Evolutionary conservation across 2,888 invertebrate species (phyloP).

Genomic region (Ptilodon capucinus): DNA sequence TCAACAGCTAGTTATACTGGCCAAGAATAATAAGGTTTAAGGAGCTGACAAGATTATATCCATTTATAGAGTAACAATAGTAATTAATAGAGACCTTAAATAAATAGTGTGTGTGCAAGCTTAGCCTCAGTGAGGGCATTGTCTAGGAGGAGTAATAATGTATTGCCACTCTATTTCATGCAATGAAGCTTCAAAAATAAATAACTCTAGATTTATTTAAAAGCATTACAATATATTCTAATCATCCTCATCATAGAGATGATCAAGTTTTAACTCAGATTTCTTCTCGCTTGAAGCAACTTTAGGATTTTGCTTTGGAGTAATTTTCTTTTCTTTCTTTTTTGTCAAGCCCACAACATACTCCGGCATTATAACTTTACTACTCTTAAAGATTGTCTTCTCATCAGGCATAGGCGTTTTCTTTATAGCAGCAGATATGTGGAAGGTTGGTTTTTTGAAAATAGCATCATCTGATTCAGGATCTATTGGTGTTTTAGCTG

Average conservation of each 20-base stretch:
- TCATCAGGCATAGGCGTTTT: conserved; percentile 39
- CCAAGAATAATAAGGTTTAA: no score
- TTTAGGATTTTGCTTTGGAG: conserved; percentile 27
- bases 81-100: no score
- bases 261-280: conserved; percentile 68
- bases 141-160: no score
- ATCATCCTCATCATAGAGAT: conserved; percentile 71
- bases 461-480: conserved; percentile 50
- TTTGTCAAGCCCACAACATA: conserved; percentile 88
- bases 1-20: no score
- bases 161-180: no score
- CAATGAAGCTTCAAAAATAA: background rate
- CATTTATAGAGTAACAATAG: no score
- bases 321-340: conserved; percentile 72
- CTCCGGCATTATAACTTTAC: conserved; percentile 91
- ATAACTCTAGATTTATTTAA: background rate
- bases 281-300: conserved; percentile 39
- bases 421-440: conserved; percentile 59
- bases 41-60: no score
- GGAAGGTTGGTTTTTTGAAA: conserved; percentile 72
- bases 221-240: conserved; percentile 17
- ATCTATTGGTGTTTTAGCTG: conserved; percentile 44
- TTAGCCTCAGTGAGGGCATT: no score
- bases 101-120: no score
- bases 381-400: conserved; percentile 82